These are phyloP conservation scores for Eristalis tenax DNA, from an alignment of 2,888 invertebrate genomes.

Conservation along the genomic window DNA sequence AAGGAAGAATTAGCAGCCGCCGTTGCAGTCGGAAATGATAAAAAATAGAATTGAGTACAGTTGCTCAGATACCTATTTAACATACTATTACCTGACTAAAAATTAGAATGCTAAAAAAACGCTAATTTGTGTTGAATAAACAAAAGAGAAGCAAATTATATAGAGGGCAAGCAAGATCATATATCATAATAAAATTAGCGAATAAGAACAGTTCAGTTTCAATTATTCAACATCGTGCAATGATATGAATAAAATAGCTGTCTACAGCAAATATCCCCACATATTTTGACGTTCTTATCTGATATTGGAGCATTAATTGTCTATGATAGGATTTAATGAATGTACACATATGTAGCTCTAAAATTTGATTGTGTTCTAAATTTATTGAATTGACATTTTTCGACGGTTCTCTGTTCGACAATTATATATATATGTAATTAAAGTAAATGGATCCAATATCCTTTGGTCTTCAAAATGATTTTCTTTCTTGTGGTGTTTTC, in stretches of 20 bases:
- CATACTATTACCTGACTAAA: conserved; percentile 46
- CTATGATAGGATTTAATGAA: neutral
- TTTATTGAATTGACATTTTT: neutral
- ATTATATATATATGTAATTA: neutral
- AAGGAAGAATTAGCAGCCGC: conserved; percentile 83
- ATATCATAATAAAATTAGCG: conserved; percentile 28
- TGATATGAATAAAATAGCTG: neutral
- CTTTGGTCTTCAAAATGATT: neutral
- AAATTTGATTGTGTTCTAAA: neutral
- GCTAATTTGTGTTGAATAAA: conserved; percentile 31
- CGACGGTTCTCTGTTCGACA: neutral
- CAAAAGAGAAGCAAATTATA: neutral
- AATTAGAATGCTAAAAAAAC: conserved; percentile 41
- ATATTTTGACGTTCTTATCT: neutral
- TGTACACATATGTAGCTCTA: neutral
- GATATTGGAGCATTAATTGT: neutral
- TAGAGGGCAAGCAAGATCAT: conserved; percentile 17
- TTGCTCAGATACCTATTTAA: conserved; percentile 18
- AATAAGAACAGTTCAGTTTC: conserved; percentile 35
- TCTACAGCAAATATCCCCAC: neutral
- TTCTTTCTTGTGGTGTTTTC: neutral
- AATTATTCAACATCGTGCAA: conserved; percentile 21
- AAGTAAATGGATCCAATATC: neutral
- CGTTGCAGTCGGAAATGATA: conserved; percentile 58
- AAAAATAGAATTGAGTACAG: conserved; percentile 16